Percentiles rank a stretch among this genome's conserved stretches.
Evolutionary conservation across 2,888 invertebrate species (phyloP).

Genomic region (Stenotaenia linearis): DNA sequence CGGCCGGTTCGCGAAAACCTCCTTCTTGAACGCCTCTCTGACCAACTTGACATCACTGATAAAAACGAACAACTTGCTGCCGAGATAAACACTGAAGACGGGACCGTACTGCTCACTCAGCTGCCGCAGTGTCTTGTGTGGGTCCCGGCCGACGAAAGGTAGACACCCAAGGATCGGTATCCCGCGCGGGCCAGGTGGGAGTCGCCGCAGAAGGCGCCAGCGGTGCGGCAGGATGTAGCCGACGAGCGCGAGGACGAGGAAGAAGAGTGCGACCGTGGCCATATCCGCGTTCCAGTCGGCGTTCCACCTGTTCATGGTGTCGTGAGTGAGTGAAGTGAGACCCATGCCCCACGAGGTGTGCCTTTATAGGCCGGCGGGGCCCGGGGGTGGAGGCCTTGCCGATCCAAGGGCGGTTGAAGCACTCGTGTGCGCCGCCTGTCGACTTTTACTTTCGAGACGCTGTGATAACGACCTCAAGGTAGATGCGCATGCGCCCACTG

Average conservation of each 20-base stretch:
- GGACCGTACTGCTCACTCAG: constrained; percentile 63
- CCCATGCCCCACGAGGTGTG: neutral
- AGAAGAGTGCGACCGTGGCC: neutral
- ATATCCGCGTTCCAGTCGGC: neutral
- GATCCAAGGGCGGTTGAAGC: neutral
- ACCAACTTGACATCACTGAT: constrained; percentile 68
- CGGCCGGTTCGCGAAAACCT: constrained; percentile 69
- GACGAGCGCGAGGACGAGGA: neutral
- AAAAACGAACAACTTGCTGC: constrained; percentile 68
- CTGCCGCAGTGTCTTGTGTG: constrained; percentile 64
- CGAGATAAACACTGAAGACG: constrained; percentile 68
- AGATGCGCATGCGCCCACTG: constrained; percentile 24
- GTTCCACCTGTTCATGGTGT: constrained; percentile 1
- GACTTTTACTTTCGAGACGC: neutral
- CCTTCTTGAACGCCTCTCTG: constrained; percentile 65
- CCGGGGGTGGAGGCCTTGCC: neutral
- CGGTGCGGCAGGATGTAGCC: neutral
- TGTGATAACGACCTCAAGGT: neutral
- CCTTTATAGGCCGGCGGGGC: neutral
- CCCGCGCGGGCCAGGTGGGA: constrained; percentile 35
- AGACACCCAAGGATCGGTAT: constrained; percentile 61
- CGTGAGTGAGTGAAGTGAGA: neutral
- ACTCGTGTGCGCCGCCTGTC: neutral
- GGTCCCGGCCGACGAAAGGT: constrained; percentile 64
- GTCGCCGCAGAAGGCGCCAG: neutral